These are phyloP conservation scores for Mareca penelope DNA, from an alignment of 2,797 vertebrate genomes.

Conservation along the genomic window DNA sequence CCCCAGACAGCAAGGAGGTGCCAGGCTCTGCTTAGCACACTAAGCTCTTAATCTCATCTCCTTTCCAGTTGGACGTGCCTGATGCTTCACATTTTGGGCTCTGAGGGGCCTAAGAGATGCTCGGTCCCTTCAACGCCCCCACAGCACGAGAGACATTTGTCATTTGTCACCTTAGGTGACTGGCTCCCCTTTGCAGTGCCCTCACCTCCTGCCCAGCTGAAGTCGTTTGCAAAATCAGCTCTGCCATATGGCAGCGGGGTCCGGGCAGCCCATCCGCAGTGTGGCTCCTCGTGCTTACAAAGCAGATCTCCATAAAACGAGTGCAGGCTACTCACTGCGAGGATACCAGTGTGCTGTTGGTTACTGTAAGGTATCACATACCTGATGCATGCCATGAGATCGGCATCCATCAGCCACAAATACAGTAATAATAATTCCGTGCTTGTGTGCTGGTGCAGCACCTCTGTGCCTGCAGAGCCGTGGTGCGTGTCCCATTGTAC, in stretches of 20 bases:
- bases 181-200: not conserved
- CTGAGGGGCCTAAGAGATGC: not conserved
- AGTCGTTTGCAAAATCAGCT: constrained; percentile 13
- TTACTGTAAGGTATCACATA: not conserved
- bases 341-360: not conserved
- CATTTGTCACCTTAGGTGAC: not conserved
- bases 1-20: not conserved
- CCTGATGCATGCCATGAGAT: not conserved
- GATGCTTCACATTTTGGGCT: not conserved
- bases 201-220: not conserved
- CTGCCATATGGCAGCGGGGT: constrained; percentile 4
- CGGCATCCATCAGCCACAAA: not conserved
- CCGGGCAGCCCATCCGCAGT: not conserved
- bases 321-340: not conserved
- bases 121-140: not conserved
- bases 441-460: not conserved
- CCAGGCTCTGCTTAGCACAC: not conserved
- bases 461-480: not conserved
- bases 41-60: not conserved
- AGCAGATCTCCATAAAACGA: not conserved
- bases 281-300: not conserved
- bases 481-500: rapidly evolving
- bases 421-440: not conserved
- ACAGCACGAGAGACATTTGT: not conserved
- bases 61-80: not conserved